Evolutionary conservation across 30 jellyfish, hydroid and myxozoan genomes (phyloP), one percentile per base, ranked within the genome.

Genomic region (Sanderia malayensis): DNA sequence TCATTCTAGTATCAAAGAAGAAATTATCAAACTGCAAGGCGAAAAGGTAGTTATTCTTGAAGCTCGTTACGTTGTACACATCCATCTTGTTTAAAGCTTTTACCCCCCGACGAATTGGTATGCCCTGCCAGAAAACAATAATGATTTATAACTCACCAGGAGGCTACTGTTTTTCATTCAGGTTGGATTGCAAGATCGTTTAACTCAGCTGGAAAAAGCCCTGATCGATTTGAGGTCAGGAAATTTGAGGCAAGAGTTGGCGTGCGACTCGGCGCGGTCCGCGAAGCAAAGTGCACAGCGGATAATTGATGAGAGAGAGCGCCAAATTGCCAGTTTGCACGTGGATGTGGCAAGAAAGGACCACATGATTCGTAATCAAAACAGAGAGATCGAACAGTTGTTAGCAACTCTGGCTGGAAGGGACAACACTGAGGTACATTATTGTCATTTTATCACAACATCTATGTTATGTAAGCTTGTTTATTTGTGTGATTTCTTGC

Each of bases 321-420:
- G 49, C 2, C 75, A 71, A 64, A 49, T 87, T n/a, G 60, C 80
- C 4, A 58, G 63, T 26, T 61, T 87, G 71, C 89, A 88, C 58
- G 95, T 80, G 44, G 95, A 88, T 87, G 65, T 88, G 63, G 85
- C 72, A n/a, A 81, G 58, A 70, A 85, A 79, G 69, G 97, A 73
- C 53, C 92, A 67, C 10, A 33, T 80, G 23, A 80, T 88, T 47
- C 75, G 67, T 45, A 44, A 66, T 33, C 95, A 80, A 26, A 82
- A 46, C 34, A 69, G 67, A 37, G 95, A 88, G 44, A 66, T 88
- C 32, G 88, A 65, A 30, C 65, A 62, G 37, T 34, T 88, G 72
- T 67, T 60, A 20, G 89, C 81, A 31, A 52, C 85, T 23, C 24
- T 88, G 21, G 82, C 71, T 7, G 85, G 80, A 18, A 74, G 81